Base-by-base conservation (phyloP, 2,797 vertebrate genomes). In the Halcyon leucocephala region DNA sequence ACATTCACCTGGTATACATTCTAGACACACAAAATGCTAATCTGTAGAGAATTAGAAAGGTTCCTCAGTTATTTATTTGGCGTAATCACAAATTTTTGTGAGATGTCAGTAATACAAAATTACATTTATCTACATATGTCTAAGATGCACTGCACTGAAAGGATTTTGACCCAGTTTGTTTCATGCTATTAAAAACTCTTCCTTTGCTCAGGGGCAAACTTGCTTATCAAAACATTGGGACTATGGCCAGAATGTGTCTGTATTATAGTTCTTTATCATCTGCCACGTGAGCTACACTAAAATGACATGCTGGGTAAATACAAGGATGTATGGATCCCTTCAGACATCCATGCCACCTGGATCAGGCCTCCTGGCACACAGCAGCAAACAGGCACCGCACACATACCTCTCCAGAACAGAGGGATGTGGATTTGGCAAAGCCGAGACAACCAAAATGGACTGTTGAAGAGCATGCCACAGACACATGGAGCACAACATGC, bases 1-100 rank as follows among this genome's bases (percentile, higher is more conserved):
- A 5, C 6, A 2, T 55, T 52, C 39, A 21, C 2, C 29, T 4
- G 1, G 26, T 10, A 14, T 35, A 3, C 6, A 4, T 64, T 62
- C 16, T 54, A 65, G 28, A 22, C 29, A 24, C 12, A 44, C 24
- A 42, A 74, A 70, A 19, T 14, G 18, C 25, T 76, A 29, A 14
- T 26, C 55, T 76, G 28, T 5, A 66, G 28, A 57, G 66, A 35
- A 64, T 0, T n/a, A 28, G 12, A 55, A 64, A 72, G 28, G 6
- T 72, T 5, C 28, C 48, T 83, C 21, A 3, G 22, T 31, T 39
- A 21, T 73, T 91, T 52, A 10, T 88, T 58, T 62, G 54, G 5
- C 21, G 26, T 33, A 39, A 76, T 13, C 7, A 3, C 35, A 62
- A 82, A 48, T 26, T 54, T 61, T 54, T 21, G 51, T n/a, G 52